Conservation (phyloP, 2,888 invertebrate species). For the Biston betularia region DNA sequence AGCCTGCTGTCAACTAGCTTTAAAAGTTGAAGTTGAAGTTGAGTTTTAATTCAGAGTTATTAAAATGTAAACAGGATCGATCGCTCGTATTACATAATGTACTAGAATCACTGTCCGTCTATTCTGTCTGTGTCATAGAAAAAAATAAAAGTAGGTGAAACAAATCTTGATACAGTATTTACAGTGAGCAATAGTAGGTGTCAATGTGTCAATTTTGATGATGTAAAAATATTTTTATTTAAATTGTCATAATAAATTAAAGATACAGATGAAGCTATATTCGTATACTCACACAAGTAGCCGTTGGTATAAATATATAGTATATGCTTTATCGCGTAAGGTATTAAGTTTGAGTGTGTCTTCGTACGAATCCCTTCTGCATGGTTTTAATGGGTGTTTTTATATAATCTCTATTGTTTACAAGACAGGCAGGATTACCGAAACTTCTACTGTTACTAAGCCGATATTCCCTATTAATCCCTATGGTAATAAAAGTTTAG, state of each 20-base stretch:
- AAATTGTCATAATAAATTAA: background rate
- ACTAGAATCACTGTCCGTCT: background rate
- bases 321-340: background rate
- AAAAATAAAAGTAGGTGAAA: slow-evolving; percentile 23
- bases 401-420: no score
- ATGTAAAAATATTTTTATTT: background rate
- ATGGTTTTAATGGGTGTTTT: no score
- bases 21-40: background rate
- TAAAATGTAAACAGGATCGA: slow-evolving; percentile 10
- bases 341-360: no score
- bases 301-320: background rate
- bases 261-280: background rate
- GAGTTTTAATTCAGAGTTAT: slow-evolving; percentile 15
- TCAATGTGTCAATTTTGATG: background rate
- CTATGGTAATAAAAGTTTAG: no score
- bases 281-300: background rate
- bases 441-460: no score
- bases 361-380: no score
- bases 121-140: slow-evolving; percentile 9
- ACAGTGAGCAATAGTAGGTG: background rate
- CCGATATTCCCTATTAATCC: no score
- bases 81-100: slow-evolving; percentile 9
- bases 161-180: slow-evolving; percentile 8
- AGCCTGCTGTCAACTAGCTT: no score
- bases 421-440: no score